Conservation (phyloP, 2,113 vertebrate genomes). For the Dascyllus trimaculatus region DNA sequence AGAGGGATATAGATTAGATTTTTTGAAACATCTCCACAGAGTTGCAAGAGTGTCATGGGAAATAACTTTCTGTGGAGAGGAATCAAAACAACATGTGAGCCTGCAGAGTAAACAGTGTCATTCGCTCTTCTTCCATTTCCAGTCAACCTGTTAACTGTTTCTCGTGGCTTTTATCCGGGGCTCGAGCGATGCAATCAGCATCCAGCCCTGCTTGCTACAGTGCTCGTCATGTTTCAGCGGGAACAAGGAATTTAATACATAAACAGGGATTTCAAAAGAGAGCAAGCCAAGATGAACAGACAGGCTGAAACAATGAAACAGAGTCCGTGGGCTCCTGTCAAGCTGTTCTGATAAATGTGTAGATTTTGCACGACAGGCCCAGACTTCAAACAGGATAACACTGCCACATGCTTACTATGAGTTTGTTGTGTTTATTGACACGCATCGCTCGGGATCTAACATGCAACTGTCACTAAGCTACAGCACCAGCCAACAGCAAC, state of each 20-base stretch:
- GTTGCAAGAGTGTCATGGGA: constrained; percentile 25
- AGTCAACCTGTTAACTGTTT: constrained; percentile 44
- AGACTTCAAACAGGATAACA: constrained; percentile 17
- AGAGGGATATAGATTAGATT: not conserved
- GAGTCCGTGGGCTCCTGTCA: not conserved
- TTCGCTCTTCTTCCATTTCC: constrained; percentile 15
- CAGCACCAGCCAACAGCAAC: constrained; percentile 1
- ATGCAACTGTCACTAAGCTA: not conserved
- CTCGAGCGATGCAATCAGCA: constrained; percentile 1
- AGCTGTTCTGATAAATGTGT: not conserved
- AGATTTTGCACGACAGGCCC: not conserved
- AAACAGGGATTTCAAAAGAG: not conserved
- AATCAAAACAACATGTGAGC: constrained; percentile 34
- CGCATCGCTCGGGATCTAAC: not conserved
- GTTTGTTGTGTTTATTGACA: not conserved
- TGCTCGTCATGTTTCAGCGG: not conserved
- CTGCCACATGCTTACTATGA: not conserved
- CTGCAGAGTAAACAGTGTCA: constrained; percentile 32
- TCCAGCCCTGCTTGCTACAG: not conserved
- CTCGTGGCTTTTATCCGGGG: not conserved
- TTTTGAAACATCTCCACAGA: not conserved
- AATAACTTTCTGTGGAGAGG: not conserved
- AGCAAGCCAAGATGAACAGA: not conserved
- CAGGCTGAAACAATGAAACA: not conserved
- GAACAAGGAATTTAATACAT: constrained; percentile 12